Conservation (phyloP, 2,888 invertebrate species). For the Biston betularia region DNA sequence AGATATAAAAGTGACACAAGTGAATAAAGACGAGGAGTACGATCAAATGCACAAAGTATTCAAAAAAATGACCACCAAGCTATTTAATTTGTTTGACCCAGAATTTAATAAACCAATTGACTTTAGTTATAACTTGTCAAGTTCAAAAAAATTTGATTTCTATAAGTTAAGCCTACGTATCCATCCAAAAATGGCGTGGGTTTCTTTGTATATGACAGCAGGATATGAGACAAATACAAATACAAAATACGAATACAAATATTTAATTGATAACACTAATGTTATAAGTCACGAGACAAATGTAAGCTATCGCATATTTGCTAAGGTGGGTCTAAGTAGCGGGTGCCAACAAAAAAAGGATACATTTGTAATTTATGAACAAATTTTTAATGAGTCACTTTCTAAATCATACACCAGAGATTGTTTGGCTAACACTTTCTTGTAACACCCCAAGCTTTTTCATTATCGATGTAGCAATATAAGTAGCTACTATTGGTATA, state of each 20-base stretch:
- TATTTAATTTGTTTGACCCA: background rate
- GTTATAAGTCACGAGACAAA: no score
- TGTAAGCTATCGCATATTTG: background rate
- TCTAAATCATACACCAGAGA: background rate
- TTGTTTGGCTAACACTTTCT: background rate
- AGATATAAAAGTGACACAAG: background rate
- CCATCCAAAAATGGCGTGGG: slow-evolving; percentile 2
- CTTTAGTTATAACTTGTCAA: background rate
- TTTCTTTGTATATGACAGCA: background rate
- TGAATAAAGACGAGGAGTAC: background rate
- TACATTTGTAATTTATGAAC: background rate
- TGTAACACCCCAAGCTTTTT: no score
- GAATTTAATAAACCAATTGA: background rate
- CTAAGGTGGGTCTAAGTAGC: background rate
- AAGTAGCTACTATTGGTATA: no score
- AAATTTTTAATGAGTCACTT: background rate
- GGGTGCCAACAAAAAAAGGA: background rate
- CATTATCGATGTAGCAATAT: no score
- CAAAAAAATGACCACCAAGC: background rate
- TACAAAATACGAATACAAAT: no score
- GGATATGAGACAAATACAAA: background rate
- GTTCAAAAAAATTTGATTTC: background rate
- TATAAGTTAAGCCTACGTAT: background rate
- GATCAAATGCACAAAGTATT: background rate
- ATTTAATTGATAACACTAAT: no score